These are phyloP conservation scores for Tonatia bakeri DNA, from an alignment of 2,113 vertebrate genomes.

Conservation along the genomic window DNA sequence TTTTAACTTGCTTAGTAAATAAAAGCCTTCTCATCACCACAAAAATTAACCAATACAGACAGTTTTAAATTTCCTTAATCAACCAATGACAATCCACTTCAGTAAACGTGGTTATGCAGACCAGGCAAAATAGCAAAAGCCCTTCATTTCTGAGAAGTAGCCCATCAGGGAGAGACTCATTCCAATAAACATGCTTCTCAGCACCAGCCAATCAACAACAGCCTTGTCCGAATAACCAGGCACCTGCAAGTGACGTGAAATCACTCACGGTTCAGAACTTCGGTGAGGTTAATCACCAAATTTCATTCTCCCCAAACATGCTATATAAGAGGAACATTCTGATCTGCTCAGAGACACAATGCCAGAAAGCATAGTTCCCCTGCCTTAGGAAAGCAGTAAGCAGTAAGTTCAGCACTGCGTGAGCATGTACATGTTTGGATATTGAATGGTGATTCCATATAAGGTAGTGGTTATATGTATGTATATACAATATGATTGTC, in stretches of 20 bases:
- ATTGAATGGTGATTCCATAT: neutral
- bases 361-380: neutral
- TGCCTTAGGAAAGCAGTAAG: neutral
- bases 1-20: neutral
- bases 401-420: neutral
- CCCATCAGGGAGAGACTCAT: neutral
- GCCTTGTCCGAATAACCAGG: neutral
- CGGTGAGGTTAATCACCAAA: neutral
- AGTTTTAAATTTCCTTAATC: neutral
- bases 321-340: neutral
- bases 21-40: neutral
- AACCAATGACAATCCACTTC: neutral
- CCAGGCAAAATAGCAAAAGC: neutral
- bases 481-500: neutral
- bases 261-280: neutral
- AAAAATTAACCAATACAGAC: neutral
- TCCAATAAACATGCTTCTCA: neutral
- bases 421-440: neutral
- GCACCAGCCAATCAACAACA: neutral
- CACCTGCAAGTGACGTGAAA: neutral
- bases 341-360: neutral
- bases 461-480: neutral
- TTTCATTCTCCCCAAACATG: neutral
- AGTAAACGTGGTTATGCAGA: neutral
- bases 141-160: neutral